Evolutionary conservation across 2,888 invertebrate genomes (phyloP).

Genomic region (Adineta ricciae): DNA sequence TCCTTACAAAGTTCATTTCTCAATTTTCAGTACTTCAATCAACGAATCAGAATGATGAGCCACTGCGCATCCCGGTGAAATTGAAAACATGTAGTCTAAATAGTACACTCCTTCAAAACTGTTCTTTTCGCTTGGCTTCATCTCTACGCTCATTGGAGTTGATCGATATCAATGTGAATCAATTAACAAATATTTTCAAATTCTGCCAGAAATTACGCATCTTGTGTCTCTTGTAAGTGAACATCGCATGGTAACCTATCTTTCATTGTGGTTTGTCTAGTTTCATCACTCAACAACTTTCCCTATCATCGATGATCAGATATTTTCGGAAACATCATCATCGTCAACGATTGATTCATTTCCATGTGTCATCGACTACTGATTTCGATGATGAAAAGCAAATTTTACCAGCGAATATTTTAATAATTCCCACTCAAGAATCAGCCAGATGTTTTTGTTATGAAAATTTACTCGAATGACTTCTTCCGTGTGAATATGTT

Average conservation of each 20-base stretch:
- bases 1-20: neutral
- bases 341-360: neutral
- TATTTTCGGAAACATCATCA: neutral
- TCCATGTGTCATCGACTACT: neutral
- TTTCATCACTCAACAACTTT: neutral
- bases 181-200: neutral
- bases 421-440: neutral
- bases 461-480: neutral
- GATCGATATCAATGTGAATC: neutral
- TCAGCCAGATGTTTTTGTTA: neutral
- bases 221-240: neutral
- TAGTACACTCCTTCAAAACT: neutral
- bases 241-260: neutral
- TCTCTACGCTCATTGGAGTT: neutral
- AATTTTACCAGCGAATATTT: neutral
- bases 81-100: neutral
- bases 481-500: neutral
- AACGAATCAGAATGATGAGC: neutral
- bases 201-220: neutral
- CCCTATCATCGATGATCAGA: neutral
- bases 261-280: neutral
- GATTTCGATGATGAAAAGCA: neutral
- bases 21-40: neutral
- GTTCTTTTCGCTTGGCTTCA: neutral
- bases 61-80: neutral